phyloP scores from a whole-genome alignment of 2,888 invertebrate species.

The Clostera curtula region DNA sequence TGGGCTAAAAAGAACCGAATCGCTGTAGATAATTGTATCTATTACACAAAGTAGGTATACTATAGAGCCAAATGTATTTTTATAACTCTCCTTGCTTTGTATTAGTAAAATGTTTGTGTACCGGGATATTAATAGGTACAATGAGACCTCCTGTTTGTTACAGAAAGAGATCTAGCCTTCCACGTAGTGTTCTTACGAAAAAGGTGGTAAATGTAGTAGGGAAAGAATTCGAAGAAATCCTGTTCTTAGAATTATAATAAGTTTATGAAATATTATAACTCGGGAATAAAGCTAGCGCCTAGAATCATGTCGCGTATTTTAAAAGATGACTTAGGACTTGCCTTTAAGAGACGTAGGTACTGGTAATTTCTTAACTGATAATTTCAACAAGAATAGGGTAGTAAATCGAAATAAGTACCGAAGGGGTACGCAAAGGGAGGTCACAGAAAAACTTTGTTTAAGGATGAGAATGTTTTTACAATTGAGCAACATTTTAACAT shows the following conservation, averaged over 20 bases:
- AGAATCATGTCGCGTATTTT: conserved; percentile 7
- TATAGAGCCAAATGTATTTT: too few relatives aligned
- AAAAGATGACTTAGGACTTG: conserved; percentile 10
- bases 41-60: too few relatives aligned
- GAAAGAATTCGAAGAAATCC: conserved; percentile 9
- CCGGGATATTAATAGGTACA: too few relatives aligned
- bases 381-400: conserved; percentile 5
- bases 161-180: conserved; percentile 7
- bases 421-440: too few relatives aligned
- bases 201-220: conserved; percentile 11
- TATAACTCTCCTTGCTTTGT: too few relatives aligned
- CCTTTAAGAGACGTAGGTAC: conserved; percentile 7
- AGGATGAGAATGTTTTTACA: conserved; percentile 1
- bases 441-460: conserved; percentile 1
- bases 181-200: too few relatives aligned
- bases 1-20: too few relatives aligned
- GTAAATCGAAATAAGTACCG: conserved; percentile 4
- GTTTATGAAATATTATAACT: conserved; percentile 9
- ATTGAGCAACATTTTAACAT: conserved; percentile 2
- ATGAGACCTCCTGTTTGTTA: too few relatives aligned
- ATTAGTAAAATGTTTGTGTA: too few relatives aligned
- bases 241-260: conserved; percentile 11
- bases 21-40: too few relatives aligned
- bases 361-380: conserved; percentile 4
- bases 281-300: conserved; percentile 13